Conservation (phyloP, 2,888 invertebrate species). For the Leptarthrus brevirostris region DNA sequence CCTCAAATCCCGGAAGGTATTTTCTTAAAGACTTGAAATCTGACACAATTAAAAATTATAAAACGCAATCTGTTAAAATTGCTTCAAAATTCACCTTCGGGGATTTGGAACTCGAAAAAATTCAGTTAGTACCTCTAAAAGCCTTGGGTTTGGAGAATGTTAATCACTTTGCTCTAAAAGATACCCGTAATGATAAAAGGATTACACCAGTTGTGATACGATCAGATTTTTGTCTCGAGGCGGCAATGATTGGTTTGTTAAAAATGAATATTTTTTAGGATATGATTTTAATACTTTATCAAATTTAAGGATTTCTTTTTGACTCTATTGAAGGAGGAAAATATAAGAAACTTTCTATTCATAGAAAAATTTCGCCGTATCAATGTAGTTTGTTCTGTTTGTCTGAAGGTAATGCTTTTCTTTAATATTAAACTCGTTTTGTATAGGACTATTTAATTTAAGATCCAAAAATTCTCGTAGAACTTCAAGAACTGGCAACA, state of each 20-base stretch:
- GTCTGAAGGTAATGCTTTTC: conserved; percentile 62
- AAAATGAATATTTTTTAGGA: too few species aligned
- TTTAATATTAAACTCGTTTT: neutral
- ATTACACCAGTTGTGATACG: conserved; percentile 60
- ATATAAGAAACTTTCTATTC: conserved; percentile 65
- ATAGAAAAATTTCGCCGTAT: conserved; percentile 80
- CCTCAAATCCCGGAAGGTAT: conserved; percentile 79
- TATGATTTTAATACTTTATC: conserved; percentile 4
- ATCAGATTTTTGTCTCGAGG: conserved; percentile 61
- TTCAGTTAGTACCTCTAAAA: conserved; percentile 65
- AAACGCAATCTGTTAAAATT: conserved; percentile 71
- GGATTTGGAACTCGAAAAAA: conserved; percentile 73
- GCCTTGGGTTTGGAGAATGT: conserved; percentile 51
- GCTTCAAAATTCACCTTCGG: conserved; percentile 75
- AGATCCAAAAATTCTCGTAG: conserved; percentile 62
- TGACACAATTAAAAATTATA: conserved; percentile 62
- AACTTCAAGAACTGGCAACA: conserved; percentile 70
- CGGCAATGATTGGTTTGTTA: conserved; percentile 60
- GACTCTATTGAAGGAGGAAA: conserved; percentile 70
- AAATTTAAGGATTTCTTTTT: conserved; percentile 63
- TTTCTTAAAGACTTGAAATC: conserved; percentile 71
- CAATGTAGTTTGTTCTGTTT: conserved; percentile 76
- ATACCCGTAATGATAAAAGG: conserved; percentile 55
- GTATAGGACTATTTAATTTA: conserved; percentile 3
- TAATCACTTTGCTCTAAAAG: conserved; percentile 56